These are phyloP conservation scores for Sebastes ruberrimus DNA, from an alignment of 2,797 vertebrate genomes.

Conservation along the genomic window DNA sequence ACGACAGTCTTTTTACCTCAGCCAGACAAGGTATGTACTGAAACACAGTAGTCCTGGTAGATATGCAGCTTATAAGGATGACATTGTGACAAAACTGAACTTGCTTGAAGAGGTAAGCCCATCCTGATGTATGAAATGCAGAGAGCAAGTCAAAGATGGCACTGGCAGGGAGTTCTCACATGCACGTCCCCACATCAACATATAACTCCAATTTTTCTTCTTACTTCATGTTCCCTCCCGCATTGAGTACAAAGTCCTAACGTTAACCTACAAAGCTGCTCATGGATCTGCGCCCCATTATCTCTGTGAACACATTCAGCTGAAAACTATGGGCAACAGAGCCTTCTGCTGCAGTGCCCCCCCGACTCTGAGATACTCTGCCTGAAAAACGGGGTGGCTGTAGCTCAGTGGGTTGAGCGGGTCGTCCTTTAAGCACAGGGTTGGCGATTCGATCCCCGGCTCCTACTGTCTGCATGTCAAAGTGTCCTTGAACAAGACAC, in stretches of 20 bases:
- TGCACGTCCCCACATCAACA: not conserved
- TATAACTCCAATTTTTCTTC: not conserved
- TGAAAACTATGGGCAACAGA: not conserved
- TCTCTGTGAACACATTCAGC: no score
- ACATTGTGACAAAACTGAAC: not conserved
- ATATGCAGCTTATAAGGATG: not conserved
- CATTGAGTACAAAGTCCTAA: not conserved
- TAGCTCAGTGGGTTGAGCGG: no score
- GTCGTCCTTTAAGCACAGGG: no score
- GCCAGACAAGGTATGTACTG: slow-evolving; percentile 86
- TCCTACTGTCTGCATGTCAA: no score
- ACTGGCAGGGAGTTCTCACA: not conserved
- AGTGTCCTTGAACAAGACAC: no score
- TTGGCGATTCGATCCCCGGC: no score
- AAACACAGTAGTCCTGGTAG: not conserved
- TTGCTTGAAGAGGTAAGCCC: not conserved
- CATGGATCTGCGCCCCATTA: no score
- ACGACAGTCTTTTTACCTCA: slow-evolving; percentile 92
- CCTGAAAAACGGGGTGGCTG: no score
- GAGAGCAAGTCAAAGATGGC: not conserved
- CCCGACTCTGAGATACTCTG: no score
- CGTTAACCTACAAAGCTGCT: not conserved
- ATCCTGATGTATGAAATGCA: not conserved
- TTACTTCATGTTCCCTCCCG: not conserved
- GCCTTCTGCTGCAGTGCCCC: not conserved